Percentiles rank a stretch among this genome's conserved stretches.
These are phyloP conservation scores for Ophion ventricosus DNA, from an alignment of 2,888 invertebrate genomes.

Conservation along the genomic window DNA sequence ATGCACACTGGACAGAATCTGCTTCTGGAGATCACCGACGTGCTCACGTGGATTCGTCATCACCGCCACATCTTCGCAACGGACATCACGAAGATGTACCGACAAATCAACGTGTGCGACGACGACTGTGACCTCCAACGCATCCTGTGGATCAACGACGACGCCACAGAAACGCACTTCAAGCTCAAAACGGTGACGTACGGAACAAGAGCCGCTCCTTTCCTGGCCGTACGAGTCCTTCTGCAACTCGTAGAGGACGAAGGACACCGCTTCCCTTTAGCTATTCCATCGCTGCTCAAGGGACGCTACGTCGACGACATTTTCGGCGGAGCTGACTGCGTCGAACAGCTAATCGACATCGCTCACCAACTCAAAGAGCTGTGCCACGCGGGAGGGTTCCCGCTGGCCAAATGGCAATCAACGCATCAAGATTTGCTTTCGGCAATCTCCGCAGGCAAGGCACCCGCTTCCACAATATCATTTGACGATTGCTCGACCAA, in stretches of 20 bases:
- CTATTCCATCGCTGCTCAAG: slow-evolving; percentile 8
- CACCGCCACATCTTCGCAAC: slow-evolving; percentile 37
- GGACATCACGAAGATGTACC: slow-evolving; percentile 58
- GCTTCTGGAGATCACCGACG: slow-evolving; percentile 26
- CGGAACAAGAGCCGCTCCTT: slow-evolving; percentile 50
- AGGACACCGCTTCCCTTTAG: slow-evolving; percentile 40
- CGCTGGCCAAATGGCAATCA: slow-evolving; percentile 42
- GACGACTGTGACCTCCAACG: slow-evolving; percentile 73
- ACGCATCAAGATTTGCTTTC: background rate
- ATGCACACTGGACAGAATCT: slow-evolving; percentile 29
- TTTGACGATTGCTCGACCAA: slow-evolving; percentile 46
- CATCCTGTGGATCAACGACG: slow-evolving; percentile 75
- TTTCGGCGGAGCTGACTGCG: slow-evolving; percentile 50
- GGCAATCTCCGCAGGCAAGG: background rate
- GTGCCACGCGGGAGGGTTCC: slow-evolving; percentile 61
- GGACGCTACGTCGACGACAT: slow-evolving; percentile 67
- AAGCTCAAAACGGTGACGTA: slow-evolving; percentile 52
- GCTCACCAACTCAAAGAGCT: slow-evolving; percentile 35
- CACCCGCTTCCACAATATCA: slow-evolving; percentile 1
- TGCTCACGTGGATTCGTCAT: slow-evolving; percentile 18
- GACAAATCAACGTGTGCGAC: slow-evolving; percentile 30
- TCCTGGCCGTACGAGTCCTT: slow-evolving; percentile 41
- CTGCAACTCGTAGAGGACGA: slow-evolving; percentile 57
- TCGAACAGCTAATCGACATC: background rate
- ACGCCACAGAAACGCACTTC: background rate